Conservation (phyloP, 2,888 invertebrate species). For the Lasioglossum malachurum region DNA sequence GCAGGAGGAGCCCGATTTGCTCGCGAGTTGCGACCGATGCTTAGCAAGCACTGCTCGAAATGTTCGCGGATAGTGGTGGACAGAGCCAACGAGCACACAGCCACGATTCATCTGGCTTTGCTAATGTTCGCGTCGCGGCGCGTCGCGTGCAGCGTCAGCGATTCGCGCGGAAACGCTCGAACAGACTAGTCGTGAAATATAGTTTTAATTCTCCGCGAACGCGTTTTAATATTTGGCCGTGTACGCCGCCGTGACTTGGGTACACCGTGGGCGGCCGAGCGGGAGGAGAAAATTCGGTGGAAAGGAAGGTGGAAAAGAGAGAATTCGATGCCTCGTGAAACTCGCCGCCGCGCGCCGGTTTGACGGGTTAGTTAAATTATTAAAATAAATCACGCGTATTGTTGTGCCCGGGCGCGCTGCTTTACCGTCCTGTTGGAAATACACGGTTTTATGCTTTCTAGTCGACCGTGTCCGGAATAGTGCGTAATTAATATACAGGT, state of each 20-base stretch:
- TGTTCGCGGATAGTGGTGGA: background rate
- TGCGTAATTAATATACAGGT: conserved; percentile 47
- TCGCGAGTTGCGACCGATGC: background rate
- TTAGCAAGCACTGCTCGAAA: background rate
- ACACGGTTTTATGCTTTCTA: conserved; percentile 27
- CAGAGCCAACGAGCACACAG: background rate
- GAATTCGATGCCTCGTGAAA: conserved; percentile 24
- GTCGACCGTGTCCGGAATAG: conserved; percentile 34
- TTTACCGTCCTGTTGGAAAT: conserved; percentile 68
- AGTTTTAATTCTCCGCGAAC: conserved; percentile 72
- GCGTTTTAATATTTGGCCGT: conserved; percentile 68
- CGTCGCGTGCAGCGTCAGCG: background rate
- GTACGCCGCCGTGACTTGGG: conserved; percentile 22
- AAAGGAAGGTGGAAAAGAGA: background rate
- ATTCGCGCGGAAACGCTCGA: conserved; percentile 19
- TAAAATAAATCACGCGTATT: conserved; percentile 76
- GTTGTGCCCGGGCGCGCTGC: conserved; percentile 64
- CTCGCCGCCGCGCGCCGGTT: conserved; percentile 3
- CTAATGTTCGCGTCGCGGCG: background rate
- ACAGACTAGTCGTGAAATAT: conserved; percentile 66
- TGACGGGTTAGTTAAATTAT: conserved; percentile 74
- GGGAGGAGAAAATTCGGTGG: background rate
- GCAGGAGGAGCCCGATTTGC: background rate
- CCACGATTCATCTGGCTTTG: conserved; percentile 1
- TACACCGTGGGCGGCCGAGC: background rate